These are phyloP conservation scores for Molossus molossus DNA, from an alignment of 2,797 vertebrate species.

Conservation along the genomic window DNA sequence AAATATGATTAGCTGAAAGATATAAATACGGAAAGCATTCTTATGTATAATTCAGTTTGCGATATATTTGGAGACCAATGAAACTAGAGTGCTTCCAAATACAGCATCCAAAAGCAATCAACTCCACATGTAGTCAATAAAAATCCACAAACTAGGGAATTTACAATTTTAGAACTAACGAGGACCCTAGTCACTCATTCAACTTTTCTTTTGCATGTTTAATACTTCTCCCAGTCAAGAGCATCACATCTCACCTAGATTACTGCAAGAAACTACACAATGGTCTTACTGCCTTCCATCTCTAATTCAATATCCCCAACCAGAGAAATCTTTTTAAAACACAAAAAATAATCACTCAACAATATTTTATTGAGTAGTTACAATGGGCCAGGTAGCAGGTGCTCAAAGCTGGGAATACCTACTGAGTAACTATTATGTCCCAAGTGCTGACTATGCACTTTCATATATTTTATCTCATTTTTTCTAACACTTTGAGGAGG, in stretches of 20 bases:
- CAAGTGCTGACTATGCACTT: constrained; percentile 5
- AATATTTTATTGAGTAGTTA: constrained; percentile 23
- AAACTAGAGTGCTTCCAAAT: constrained; percentile 15
- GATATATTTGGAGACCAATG: not conserved
- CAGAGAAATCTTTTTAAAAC: constrained; percentile 26
- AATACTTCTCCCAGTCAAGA: not conserved
- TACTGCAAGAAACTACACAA: not conserved
- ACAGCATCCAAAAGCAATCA: constrained; percentile 40
- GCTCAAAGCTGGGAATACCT: not conserved
- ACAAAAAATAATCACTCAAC: constrained; percentile 47
- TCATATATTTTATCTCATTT: not conserved
- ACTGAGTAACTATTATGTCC: not conserved
- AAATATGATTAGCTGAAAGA: not conserved
- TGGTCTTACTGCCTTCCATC: not conserved
- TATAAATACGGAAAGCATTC: constrained; percentile 3
- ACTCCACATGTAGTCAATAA: not conserved
- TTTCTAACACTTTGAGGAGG: not conserved
- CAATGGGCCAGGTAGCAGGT: not conserved
- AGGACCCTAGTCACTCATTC: not conserved
- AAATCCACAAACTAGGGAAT: constrained; percentile 1
- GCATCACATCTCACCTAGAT: not conserved
- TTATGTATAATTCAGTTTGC: not conserved
- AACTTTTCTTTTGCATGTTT: constrained; percentile 4
- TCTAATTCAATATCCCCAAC: not conserved
- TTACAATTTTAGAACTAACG: constrained; percentile 33